A percentile compares a stretch with the other conserved stretches of the same genome.
phyloP scores from a whole-genome alignment of 2,113 vertebrate genomes.

The Pollachius pollachius region DNA sequence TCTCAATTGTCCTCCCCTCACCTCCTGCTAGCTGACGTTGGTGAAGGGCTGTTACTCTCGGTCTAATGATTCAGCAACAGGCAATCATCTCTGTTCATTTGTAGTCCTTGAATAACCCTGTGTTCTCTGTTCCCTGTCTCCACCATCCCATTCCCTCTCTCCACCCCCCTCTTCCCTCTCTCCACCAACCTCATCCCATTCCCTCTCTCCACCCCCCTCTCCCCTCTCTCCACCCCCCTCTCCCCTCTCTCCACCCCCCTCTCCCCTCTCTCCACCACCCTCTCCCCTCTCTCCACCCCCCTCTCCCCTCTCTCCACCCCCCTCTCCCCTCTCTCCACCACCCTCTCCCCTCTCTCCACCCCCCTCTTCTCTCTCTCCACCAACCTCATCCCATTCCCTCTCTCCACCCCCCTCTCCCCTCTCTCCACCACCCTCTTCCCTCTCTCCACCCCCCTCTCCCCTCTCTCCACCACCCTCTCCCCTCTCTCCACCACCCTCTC shows the following conservation, averaged over 20 bases:
- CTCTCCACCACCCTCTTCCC: too few relatives aligned
- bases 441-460: too few relatives aligned
- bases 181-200: too few relatives aligned
- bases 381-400: neutral
- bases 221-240: too few relatives aligned
- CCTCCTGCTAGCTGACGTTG: slow-evolving; percentile 22
- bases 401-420: too few relatives aligned
- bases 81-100: slow-evolving; percentile 25
- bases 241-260: neutral
- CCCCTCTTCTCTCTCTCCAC: neutral
- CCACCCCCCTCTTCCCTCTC: too few relatives aligned
- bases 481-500: too few relatives aligned
- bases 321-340: too few relatives aligned
- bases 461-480: too few relatives aligned
- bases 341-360: neutral
- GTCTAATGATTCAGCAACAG: slow-evolving; percentile 52
- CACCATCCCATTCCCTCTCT: neutral
- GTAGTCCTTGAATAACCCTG: slow-evolving; percentile 16
- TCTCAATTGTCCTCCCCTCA: slow-evolving; percentile 19
- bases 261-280: neutral
- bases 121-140: neutral
- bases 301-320: neutral
- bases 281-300: neutral
- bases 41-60: slow-evolving; percentile 36
- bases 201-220: too few relatives aligned